Conservation (phyloP, 2,113 vertebrate genomes). For the Alethe castanea region DNA sequence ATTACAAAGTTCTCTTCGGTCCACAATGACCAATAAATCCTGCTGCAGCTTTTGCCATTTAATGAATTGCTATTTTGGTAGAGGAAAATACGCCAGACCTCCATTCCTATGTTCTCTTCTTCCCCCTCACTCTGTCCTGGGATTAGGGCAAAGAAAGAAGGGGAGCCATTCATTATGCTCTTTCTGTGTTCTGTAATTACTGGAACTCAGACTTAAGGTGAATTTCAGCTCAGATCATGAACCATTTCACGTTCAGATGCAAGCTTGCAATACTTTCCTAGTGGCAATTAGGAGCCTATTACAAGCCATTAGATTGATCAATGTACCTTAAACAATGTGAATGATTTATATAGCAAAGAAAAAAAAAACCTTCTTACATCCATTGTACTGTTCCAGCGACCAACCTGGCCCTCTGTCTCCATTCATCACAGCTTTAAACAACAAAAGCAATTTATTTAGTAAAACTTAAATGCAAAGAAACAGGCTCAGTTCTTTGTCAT, state of each 20-base stretch:
- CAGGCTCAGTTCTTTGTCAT: background rate
- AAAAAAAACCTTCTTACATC: slow-evolving; percentile 82
- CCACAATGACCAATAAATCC: slow-evolving; percentile 44
- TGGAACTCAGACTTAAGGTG: slow-evolving; percentile 58
- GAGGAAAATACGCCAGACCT: background rate
- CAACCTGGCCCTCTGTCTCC: slow-evolving; percentile 66
- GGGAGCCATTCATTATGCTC: background rate
- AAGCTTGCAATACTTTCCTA: slow-evolving; percentile 82
- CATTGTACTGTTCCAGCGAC: slow-evolving; percentile 75
- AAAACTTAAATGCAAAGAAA: slow-evolving; percentile 73
- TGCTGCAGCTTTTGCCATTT: background rate
- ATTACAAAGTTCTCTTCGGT: slow-evolving; percentile 25
- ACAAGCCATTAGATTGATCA: slow-evolving; percentile 99
- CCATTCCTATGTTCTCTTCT: background rate
- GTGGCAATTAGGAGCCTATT: slow-evolving; percentile 96
- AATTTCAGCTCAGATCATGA: slow-evolving; percentile 63
- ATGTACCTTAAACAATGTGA: slow-evolving; percentile 98
- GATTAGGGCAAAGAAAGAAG: background rate
- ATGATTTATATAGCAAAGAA: slow-evolving; percentile 91
- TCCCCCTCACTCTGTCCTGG: background rate
- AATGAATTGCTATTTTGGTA: slow-evolving; percentile 35
- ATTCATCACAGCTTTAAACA: slow-evolving; percentile 79
- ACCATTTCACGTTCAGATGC: slow-evolving; percentile 70
- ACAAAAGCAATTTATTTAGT: slow-evolving; percentile 84
- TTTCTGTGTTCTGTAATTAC: slow-evolving; percentile 22